A percentile compares a stretch with the other conserved stretches of the same genome.
phyloP scores from a whole-genome alignment of 2,888 invertebrate genomes.

The Eristalinus aeneus region DNA sequence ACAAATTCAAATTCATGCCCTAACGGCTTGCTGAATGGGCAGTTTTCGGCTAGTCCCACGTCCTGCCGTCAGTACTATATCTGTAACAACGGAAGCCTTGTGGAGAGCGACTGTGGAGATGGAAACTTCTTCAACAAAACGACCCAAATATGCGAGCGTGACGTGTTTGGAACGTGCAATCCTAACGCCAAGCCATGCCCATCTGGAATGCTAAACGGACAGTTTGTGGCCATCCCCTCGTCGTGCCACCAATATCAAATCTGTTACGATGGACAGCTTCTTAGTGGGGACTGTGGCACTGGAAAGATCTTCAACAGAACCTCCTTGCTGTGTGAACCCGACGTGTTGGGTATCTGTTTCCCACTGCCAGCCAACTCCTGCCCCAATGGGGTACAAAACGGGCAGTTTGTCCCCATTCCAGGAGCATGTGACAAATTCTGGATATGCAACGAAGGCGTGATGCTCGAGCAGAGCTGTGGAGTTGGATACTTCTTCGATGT shows the following conservation, averaged over 20 bases:
- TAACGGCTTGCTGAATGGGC: background rate
- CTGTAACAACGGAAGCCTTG: conserved; percentile 33
- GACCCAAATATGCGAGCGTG: conserved; percentile 18
- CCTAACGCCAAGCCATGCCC: background rate
- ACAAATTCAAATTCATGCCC: background rate
- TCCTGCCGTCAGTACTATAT: conserved; percentile 29
- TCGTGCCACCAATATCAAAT: conserved; percentile 43
- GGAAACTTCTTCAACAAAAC: conserved; percentile 37
- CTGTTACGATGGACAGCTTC: conserved; percentile 37
- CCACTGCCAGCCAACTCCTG: background rate
- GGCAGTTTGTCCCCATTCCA: conserved; percentile 53
- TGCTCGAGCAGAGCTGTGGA: conserved; percentile 73
- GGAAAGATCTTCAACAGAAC: conserved; percentile 40
- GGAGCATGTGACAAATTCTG: conserved; percentile 52
- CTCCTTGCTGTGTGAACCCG: conserved; percentile 2
- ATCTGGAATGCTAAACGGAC: conserved; percentile 49
- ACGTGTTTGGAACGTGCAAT: background rate
- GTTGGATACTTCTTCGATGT: conserved; percentile 74
- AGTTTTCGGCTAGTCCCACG: conserved; percentile 1
- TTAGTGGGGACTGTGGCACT: conserved; percentile 30
- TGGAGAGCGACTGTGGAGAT: conserved; percentile 31
- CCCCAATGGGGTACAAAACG: conserved; percentile 10
- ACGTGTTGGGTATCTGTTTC: background rate
- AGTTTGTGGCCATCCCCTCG: conserved; percentile 28
- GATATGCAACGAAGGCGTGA: conserved; percentile 54